Conservation (phyloP, 2,113 vertebrate species). For the Cyphomyrus plagiostoma region DNA sequence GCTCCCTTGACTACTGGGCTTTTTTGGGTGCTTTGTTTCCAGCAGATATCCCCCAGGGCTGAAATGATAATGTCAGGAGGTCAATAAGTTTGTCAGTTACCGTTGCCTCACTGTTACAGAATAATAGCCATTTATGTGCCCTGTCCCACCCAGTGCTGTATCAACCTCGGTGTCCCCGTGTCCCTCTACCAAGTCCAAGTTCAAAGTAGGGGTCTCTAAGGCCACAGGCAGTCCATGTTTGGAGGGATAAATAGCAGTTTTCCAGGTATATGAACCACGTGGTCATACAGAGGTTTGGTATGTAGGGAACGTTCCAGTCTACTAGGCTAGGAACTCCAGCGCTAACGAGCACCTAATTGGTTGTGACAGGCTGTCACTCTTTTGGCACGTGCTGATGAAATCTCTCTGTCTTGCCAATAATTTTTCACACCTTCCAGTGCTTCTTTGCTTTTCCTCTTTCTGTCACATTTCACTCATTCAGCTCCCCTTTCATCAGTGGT, state of each 20-base stretch:
- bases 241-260: not conserved
- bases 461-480: slow-evolving; percentile 43
- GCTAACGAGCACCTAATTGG: slow-evolving; percentile 33
- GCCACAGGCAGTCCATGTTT: not conserved
- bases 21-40: not conserved
- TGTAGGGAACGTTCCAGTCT: slow-evolving; percentile 32
- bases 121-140: not conserved
- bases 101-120: not conserved
- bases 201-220: not conserved
- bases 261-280: not conserved
- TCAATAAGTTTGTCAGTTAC: not conserved
- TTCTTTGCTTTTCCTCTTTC: slow-evolving; percentile 33
- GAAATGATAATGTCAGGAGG: not conserved
- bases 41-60: not conserved
- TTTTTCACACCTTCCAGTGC: slow-evolving; percentile 27
- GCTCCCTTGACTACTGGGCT: not conserved
- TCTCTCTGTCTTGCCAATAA: slow-evolving; percentile 36
- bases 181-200: not conserved
- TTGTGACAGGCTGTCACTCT: slow-evolving; percentile 40
- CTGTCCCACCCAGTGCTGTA: not conserved
- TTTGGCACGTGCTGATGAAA: slow-evolving; percentile 36
- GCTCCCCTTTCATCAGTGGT: slow-evolving; percentile 12
- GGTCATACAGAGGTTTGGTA: not conserved
- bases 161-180: not conserved
- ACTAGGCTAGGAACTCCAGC: slow-evolving; percentile 17